phyloP scores from a whole-genome alignment of 2,797 vertebrate species.

The Antrozous pallidus region DNA sequence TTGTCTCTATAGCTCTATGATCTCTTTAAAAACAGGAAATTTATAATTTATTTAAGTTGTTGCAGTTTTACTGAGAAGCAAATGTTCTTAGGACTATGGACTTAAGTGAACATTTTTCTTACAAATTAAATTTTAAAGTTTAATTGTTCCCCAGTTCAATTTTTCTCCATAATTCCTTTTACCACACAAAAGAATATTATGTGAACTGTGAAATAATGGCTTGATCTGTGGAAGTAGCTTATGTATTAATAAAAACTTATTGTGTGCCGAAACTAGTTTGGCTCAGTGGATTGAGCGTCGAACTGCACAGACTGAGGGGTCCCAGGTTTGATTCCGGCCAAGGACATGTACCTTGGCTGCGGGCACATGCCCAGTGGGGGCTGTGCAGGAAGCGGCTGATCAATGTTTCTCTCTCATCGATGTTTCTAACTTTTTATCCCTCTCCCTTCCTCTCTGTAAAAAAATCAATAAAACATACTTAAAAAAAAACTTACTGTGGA shows the following conservation, averaged over 20 bases:
- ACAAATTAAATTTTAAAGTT: background rate
- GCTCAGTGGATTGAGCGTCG: too few relatives aligned
- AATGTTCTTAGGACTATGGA: background rate
- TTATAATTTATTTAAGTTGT: background rate
- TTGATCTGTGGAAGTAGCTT: background rate
- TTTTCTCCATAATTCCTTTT: background rate
- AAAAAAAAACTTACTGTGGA: too few relatives aligned
- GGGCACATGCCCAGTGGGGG: too few relatives aligned
- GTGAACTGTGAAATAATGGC: background rate
- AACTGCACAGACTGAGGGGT: too few relatives aligned
- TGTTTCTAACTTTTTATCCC: too few relatives aligned
- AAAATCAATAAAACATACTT: too few relatives aligned
- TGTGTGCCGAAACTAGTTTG: too few relatives aligned
- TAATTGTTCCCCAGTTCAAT: background rate
- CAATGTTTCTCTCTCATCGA: too few relatives aligned
- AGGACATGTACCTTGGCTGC: too few relatives aligned
- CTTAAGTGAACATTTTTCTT: conserved; percentile 15
- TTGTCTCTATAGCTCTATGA: background rate
- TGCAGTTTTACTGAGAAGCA: background rate
- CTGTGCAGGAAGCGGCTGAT: too few relatives aligned
- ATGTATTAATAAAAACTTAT: background rate
- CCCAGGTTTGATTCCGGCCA: too few relatives aligned
- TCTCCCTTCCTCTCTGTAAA: too few relatives aligned
- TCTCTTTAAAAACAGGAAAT: background rate
- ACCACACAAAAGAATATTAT: background rate